Conservation (phyloP, 2,113 vertebrate genomes). For the Leptobrachium leishanense region DNA sequence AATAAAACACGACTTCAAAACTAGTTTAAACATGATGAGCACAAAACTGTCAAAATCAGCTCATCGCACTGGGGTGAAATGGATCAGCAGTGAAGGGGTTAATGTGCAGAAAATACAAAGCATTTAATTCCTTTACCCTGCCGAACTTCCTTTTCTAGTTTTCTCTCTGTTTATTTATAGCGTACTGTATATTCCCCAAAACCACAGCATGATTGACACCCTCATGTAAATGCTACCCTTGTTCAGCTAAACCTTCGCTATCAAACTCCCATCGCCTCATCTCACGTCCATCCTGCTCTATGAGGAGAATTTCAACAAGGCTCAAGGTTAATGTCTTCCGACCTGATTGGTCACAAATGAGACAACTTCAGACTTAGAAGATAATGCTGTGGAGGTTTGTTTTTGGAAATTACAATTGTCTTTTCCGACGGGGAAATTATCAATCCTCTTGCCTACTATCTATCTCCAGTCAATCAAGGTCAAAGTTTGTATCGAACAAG, state of each 20-base stretch:
- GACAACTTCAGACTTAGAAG: constrained; percentile 56
- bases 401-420: constrained; percentile 56
- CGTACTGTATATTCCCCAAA: constrained; percentile 19
- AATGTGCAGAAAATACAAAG: too few species aligned
- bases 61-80: too few species aligned
- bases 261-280: constrained; percentile 42
- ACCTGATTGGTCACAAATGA: constrained; percentile 60
- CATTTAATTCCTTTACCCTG: too few species aligned
- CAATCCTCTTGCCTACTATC: constrained; percentile 2
- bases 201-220: constrained; percentile 38
- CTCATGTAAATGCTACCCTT: constrained; percentile 43
- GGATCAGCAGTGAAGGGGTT: too few species aligned
- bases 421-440: constrained; percentile 55
- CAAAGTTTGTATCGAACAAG: constrained; percentile 17
- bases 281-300: constrained; percentile 45
- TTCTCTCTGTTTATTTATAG: constrained; percentile 6
- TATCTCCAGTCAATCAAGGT: constrained; percentile 37
- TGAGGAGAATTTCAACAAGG: constrained; percentile 64
- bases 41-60: too few species aligned
- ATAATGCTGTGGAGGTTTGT: constrained; percentile 56
- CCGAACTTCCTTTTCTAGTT: background rate
- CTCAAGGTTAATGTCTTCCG: constrained; percentile 68
- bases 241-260: constrained; percentile 36
- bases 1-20: too few species aligned
- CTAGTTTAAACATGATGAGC: too few species aligned